These are phyloP conservation scores for Sarcophaga carnaria DNA, from an alignment of 2,888 invertebrate species.

Conservation along the genomic window DNA sequence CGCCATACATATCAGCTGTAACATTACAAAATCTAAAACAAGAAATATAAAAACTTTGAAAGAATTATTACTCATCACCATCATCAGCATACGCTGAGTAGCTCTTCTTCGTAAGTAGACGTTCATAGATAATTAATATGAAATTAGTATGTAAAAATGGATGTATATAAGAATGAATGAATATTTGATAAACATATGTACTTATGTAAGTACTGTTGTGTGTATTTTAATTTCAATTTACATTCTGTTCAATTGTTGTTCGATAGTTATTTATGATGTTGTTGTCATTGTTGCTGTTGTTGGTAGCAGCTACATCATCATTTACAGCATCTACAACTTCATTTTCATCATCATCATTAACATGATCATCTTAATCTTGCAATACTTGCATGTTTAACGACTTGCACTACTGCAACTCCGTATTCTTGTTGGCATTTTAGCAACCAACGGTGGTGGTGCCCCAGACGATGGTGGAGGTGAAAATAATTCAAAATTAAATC, in stretches of 20 bases:
- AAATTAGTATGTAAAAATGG: neutral
- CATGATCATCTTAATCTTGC: slow-evolving; percentile 6
- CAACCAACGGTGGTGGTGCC: neutral
- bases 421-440: neutral
- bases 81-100: neutral
- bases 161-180: neutral
- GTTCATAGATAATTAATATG: neutral
- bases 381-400: slow-evolving; percentile 26
- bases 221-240: slow-evolving; percentile 10
- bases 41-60: neutral
- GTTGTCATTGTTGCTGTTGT: slow-evolving; percentile 25
- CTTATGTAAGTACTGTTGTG: neutral
- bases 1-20: neutral
- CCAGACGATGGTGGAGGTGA: slow-evolving; percentile 1
- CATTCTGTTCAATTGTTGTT: slow-evolving; percentile 14
- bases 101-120: neutral
- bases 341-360: slow-evolving; percentile 14
- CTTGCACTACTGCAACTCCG: slow-evolving; percentile 19
- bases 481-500: slow-evolving; percentile 53
- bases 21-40: slow-evolving; percentile 13
- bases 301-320: slow-evolving; percentile 46
- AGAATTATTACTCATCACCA: slow-evolving; percentile 48
- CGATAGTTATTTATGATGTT: slow-evolving; percentile 32
- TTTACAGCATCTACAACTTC: slow-evolving; percentile 25
- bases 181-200: too few species aligned